A percentile compares a stretch with the other conserved stretches of the same genome.
These are phyloP conservation scores for Nemotelus nigrinus DNA, from an alignment of 2,888 invertebrate genomes.

Conservation along the genomic window DNA sequence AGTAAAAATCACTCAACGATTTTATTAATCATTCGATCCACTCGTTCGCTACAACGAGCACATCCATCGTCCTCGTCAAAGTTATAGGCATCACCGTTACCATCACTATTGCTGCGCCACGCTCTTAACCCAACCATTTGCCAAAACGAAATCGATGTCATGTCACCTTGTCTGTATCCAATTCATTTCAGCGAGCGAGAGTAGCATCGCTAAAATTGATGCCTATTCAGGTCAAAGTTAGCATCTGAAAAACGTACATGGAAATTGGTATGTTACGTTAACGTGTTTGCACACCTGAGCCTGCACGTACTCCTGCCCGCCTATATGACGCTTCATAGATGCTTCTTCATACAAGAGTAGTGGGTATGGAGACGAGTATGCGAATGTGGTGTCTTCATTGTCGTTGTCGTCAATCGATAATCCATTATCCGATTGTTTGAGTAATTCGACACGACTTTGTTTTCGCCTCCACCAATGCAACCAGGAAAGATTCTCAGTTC, in stretches of 20 bases:
- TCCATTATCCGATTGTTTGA: conserved; percentile 47
- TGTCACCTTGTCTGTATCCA: too few species aligned
- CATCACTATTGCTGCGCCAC: too few species aligned
- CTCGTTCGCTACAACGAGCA: too few species aligned
- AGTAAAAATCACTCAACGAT: too few species aligned
- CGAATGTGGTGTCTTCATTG: background rate
- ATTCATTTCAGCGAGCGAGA: too few species aligned
- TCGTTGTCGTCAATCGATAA: conserved; percentile 43
- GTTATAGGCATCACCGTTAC: too few species aligned
- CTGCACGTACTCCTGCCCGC: background rate
- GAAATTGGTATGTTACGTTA: conserved; percentile 34
- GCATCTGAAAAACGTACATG: conserved; percentile 34
- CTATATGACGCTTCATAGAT: too few species aligned
- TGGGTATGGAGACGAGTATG: background rate
- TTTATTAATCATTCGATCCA: too few species aligned
- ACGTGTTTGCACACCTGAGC: conserved; percentile 32
- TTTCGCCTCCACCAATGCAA: background rate
- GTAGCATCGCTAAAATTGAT: background rate
- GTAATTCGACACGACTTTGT: conserved; percentile 40
- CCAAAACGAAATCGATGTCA: too few species aligned
- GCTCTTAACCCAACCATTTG: too few species aligned
- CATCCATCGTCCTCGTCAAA: too few species aligned
- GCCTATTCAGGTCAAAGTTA: conserved; percentile 42
- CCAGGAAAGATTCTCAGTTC: conserved; percentile 30
- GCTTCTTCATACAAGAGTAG: background rate